A percentile compares a stretch with the other conserved stretches of the same genome.
Evolutionary conservation across 2,888 invertebrate genomes (phyloP).

Genomic region (Thera britannica): DNA sequence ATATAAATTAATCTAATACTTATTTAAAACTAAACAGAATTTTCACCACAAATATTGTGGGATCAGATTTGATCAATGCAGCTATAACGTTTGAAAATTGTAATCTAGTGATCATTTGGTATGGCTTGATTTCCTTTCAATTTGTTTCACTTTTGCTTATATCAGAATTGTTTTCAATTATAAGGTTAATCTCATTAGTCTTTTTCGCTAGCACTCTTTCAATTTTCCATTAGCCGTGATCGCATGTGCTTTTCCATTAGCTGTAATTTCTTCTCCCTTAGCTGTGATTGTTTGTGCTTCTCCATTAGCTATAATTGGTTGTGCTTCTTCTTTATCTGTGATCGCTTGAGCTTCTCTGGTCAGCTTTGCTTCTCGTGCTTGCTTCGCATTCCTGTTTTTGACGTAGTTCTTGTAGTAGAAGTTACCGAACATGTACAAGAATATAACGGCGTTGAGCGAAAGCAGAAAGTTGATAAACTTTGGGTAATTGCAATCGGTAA

Average conservation of each 20-base stretch:
- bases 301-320: no score
- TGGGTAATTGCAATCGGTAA: slow-evolving; percentile 89
- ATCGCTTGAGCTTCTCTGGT: slow-evolving; percentile 31
- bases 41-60: neutral
- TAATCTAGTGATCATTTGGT: neutral
- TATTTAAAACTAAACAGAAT: neutral
- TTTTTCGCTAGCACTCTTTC: slow-evolving; percentile 67
- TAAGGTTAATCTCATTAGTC: slow-evolving; percentile 34
- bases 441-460: slow-evolving; percentile 87
- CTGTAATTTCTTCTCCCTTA: neutral
- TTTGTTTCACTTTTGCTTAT: neutral
- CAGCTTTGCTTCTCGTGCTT: slow-evolving; percentile 15
- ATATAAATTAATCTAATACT: neutral
- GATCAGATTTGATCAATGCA: neutral
- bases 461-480: slow-evolving; percentile 88
- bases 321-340: slow-evolving; percentile 5
- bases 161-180: neutral
- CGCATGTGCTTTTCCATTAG: slow-evolving; percentile 22
- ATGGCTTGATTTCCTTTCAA: neutral
- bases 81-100: neutral
- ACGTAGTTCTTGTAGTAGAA: slow-evolving; percentile 89
- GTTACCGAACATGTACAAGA: slow-evolving; percentile 91
- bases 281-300: slow-evolving; percentile 13
- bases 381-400: slow-evolving; percentile 52
- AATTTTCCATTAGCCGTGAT: slow-evolving; percentile 54